phyloP scores from a whole-genome alignment of 2,888 invertebrate species.

The Andrena praecox region DNA sequence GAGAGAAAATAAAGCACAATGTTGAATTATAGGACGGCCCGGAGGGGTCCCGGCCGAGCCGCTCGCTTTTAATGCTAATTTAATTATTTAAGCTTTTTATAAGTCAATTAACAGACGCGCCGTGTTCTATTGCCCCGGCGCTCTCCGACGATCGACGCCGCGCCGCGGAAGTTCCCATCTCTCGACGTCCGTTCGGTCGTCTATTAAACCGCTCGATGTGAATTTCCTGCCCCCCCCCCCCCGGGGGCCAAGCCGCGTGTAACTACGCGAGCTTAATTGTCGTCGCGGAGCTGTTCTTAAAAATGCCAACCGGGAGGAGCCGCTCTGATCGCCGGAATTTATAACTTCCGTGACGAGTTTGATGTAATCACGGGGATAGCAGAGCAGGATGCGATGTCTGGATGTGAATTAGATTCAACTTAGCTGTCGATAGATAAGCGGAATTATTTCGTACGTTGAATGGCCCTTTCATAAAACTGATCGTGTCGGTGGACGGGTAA shows the following conservation, averaged over 20 bases:
- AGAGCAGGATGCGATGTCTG: not conserved
- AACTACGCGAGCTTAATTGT: constrained; percentile 11
- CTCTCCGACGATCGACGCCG: not conserved
- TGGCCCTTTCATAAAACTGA: not conserved
- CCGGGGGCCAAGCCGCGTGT: not conserved
- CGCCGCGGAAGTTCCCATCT: constrained; percentile 50
- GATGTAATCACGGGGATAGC: constrained; percentile 15
- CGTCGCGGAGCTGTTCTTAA: constrained; percentile 6
- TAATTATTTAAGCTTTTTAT: constrained; percentile 75
- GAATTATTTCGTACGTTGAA: constrained; percentile 5
- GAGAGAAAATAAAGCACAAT: constrained; percentile 68
- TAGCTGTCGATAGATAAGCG: not conserved
- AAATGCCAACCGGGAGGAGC: not conserved
- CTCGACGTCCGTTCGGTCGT: constrained; percentile 37
- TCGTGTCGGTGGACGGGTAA: no score
- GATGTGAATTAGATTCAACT: constrained; percentile 5
- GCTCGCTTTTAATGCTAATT: constrained; percentile 74
- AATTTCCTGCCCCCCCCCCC: not conserved
- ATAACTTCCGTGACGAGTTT: constrained; percentile 20
- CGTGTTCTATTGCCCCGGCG: constrained; percentile 39
- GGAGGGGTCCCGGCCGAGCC: constrained; percentile 51
- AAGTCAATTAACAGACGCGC: constrained; percentile 71
- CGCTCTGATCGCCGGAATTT: constrained; percentile 7
- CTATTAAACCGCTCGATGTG: constrained; percentile 13
- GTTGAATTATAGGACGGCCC: constrained; percentile 71